Base-by-base conservation (phyloP, 2,113 vertebrate genomes). In the Garra rufa region DNA sequence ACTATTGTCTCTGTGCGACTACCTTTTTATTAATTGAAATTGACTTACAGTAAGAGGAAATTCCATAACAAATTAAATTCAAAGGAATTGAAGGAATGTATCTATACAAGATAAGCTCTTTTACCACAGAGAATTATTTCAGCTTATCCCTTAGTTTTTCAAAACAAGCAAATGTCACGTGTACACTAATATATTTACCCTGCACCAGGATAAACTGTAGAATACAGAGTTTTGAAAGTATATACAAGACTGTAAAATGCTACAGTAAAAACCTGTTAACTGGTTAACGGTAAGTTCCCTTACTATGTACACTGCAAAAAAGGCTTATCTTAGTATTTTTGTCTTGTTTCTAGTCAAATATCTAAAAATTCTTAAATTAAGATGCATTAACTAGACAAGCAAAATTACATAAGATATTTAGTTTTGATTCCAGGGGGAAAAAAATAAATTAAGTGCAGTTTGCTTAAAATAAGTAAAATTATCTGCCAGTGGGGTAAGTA, bases 41-140 rank as follows among this genome's bases (percentile, higher is more conserved):
- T 65, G 9, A 34, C 43, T 2, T 63, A 79, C 34, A 28, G 38
- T 79, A 34, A 46, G 43, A 30, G 17, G 43, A 65, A 80, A 48
- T 65, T 19, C 24, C 24, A 65, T 65, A 48, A 44, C 41, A 63
- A 65, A 19, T 48, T 19, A 11, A 80, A 80, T 80, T 67, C 2
- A 80, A 30, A 30, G 7, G 5, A 63, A 63, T 79, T 43, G 46
- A 79, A 63, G 15, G 43, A 79, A 79, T 63, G 55, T 19, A 74
- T 46, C 3, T 11, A 74, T 44, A 26, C 2, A n/a, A 57, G 21
- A 41, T 55, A 57, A 76, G 17, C 74, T 76, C 15, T 50, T 9
- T 75, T 50, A 50, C 24, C 15, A 30, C 15, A 75, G 24, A 75
- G 1, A 75, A 52, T 19, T 55, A 57, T 38, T 76, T 55, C 10